phyloP scores from a whole-genome alignment of 2,888 invertebrate species.

The Mesorhabditis sp. region DNA sequence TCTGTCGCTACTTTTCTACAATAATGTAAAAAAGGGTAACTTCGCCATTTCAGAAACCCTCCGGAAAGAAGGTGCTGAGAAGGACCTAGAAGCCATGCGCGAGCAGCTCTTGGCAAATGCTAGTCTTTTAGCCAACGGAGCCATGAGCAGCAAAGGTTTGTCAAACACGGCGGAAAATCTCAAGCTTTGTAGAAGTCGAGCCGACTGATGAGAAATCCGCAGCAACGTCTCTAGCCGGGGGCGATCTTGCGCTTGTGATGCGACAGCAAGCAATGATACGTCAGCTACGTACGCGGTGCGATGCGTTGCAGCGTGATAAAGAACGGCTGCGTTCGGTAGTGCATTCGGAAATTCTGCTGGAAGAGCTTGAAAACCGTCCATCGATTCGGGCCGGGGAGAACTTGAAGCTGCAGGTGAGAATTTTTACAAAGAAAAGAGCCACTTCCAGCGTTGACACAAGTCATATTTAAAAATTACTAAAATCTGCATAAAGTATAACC shows the following conservation, averaged over 20 bases:
- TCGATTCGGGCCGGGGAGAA: conserved; percentile 33
- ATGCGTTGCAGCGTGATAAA: conserved; percentile 34
- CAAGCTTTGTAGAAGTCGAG: no score
- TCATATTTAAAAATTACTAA: neutral
- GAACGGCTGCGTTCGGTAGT: conserved; percentile 35
- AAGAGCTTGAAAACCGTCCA: conserved; percentile 34
- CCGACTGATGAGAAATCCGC: no score
- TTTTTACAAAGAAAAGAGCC: conserved; percentile 4
- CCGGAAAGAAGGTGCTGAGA: neutral
- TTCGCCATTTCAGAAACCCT: no score
- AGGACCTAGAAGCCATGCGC: conserved; percentile 38
- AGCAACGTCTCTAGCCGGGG: no score
- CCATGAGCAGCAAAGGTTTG: conserved; percentile 18
- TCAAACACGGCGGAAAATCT: no score
- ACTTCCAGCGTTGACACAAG: neutral
- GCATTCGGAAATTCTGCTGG: conserved; percentile 34
- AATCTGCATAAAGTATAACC: neutral
- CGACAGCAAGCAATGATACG: conserved; percentile 41
- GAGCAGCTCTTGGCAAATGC: conserved; percentile 50
- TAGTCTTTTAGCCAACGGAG: conserved; percentile 38
- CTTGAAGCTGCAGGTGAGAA: conserved; percentile 18
- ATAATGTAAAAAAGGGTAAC: no score
- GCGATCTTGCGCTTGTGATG: conserved; percentile 37
- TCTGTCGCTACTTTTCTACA: neutral
- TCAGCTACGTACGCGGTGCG: conserved; percentile 27